Conservation (phyloP, 1,140 invertebrate species). For the Drosophila mauritiana region DNA sequence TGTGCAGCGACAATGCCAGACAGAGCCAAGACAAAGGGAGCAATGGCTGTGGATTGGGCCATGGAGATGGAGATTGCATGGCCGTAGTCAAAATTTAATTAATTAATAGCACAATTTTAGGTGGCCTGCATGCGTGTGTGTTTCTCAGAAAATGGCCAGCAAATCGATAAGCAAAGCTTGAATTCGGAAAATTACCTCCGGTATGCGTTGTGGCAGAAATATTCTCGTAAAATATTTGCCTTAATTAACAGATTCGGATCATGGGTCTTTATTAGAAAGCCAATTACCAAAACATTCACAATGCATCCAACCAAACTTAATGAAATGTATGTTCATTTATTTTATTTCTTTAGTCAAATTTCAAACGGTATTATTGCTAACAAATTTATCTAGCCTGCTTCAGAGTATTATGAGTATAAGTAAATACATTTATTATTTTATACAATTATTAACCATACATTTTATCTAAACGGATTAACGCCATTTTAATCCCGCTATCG, state of each 20-base stretch:
- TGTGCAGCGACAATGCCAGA: slow-evolving; percentile 54
- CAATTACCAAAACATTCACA: slow-evolving; percentile 32
- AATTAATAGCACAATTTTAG: slow-evolving; percentile 80
- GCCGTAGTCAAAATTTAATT: slow-evolving; percentile 73
- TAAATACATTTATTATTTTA: too few relatives aligned
- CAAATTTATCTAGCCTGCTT: too few relatives aligned
- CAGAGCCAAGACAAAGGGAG: slow-evolving; percentile 22
- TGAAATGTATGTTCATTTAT: slow-evolving; percentile 5
- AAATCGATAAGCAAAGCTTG: slow-evolving; percentile 48
- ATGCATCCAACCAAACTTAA: slow-evolving; percentile 1
- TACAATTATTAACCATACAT: background rate
- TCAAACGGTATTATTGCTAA: too few relatives aligned
- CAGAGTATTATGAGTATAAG: too few relatives aligned
- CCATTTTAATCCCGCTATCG: background rate
- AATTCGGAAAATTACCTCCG: slow-evolving; percentile 35
- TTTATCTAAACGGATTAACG: background rate
- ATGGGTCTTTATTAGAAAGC: slow-evolving; percentile 38
- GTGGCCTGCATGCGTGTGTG: slow-evolving; percentile 13
- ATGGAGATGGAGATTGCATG: slow-evolving; percentile 17
- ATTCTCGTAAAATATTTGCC: slow-evolving; percentile 44
- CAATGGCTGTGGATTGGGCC: slow-evolving; percentile 1
- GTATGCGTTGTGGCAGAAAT: slow-evolving; percentile 31
- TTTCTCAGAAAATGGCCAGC: slow-evolving; percentile 15
- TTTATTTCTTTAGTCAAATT: background rate
- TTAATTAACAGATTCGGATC: slow-evolving; percentile 57